Base-by-base conservation (phyloP, 53 echinoderm and acorn worm species). In the Antedon mediterranea region DNA sequence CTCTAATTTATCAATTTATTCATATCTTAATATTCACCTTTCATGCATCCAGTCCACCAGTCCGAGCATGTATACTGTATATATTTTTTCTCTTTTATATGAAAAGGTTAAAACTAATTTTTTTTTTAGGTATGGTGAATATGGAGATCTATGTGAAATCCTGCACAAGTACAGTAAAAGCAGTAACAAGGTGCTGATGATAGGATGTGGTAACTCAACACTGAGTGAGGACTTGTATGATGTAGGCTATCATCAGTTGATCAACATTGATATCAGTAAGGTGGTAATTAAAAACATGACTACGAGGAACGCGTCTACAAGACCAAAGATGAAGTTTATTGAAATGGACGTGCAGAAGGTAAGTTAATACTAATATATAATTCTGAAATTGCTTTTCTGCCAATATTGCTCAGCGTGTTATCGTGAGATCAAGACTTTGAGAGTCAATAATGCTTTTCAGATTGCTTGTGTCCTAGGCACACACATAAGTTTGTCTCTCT, bases 181-280 rank as follows among this genome's bases (percentile, higher is more conserved):
- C 3, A 85, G 33, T 29, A 89, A 93, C 71, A 71, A 81, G 28
- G 77, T 83, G 0, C 80, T 93, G 3, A 83, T 89, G n/a, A 33
- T 93, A 33, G 93, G 93, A n/a, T 87, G 87, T 33, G 86, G 85
- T 0, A 89, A 87, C 57, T 87, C 87, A 28, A 43, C 34, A 4
- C 82, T 93, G 15, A 85, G 87, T 30, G 93, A 89, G 74, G 85
- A 85, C 43, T 77, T 93, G 31, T 93, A 93, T 43, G 93, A 93
- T 79, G 82, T 87, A 26, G 93, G 93, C 44, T 87, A 85, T 30
- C 87, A 82, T 34, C 71, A 77, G 29, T 74, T 93, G 1, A 74
- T 87, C 83, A 87, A 82, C 57, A 78, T 93, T 43, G 93, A 93
- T 34, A 75, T 82, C 29, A 83, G 74, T 32, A 88, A 87, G 0